These are phyloP conservation scores for Meliscaeva auricollis DNA, from an alignment of 2,888 invertebrate genomes.

Conservation along the genomic window DNA sequence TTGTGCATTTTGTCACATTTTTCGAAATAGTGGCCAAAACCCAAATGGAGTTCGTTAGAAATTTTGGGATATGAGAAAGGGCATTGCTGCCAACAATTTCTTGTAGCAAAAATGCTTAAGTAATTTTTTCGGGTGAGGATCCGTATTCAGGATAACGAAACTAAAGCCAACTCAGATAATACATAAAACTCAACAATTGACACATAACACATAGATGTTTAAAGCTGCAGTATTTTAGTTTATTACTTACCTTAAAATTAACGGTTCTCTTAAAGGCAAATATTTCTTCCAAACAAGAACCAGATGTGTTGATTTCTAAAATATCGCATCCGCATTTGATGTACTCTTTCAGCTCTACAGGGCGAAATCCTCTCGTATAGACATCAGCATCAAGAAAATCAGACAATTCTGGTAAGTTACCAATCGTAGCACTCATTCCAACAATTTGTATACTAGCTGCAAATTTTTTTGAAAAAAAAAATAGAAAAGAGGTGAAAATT, in stretches of 20 bases:
- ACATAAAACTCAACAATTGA: too few relatives aligned
- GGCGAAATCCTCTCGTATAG: constrained; percentile 94
- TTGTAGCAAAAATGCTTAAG: too few relatives aligned
- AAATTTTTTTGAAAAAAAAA: constrained; percentile 36
- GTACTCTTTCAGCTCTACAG: constrained; percentile 93
- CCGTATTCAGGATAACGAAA: too few relatives aligned
- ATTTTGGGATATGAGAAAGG: too few relatives aligned
- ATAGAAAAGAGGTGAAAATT: background rate
- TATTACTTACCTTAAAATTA: constrained; percentile 83
- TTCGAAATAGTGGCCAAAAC: too few relatives aligned
- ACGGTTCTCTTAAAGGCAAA: constrained; percentile 85
- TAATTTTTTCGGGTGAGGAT: too few relatives aligned
- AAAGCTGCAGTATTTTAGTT: too few relatives aligned
- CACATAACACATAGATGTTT: too few relatives aligned
- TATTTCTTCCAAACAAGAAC: constrained; percentile 85
- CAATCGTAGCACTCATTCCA: constrained; percentile 99
- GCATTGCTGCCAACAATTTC: too few relatives aligned
- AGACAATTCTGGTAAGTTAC: constrained; percentile 93
- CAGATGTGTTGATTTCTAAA: constrained; percentile 85
- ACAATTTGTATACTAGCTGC: constrained; percentile 91
- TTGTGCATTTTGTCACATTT: too few relatives aligned
- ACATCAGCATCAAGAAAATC: constrained; percentile 92
- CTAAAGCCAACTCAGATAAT: too few relatives aligned
- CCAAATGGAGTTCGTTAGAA: too few relatives aligned
- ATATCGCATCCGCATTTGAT: constrained; percentile 89